phyloP scores from a whole-genome alignment of 2,113 vertebrate genomes.

The Ageneiosus marmoratus region DNA sequence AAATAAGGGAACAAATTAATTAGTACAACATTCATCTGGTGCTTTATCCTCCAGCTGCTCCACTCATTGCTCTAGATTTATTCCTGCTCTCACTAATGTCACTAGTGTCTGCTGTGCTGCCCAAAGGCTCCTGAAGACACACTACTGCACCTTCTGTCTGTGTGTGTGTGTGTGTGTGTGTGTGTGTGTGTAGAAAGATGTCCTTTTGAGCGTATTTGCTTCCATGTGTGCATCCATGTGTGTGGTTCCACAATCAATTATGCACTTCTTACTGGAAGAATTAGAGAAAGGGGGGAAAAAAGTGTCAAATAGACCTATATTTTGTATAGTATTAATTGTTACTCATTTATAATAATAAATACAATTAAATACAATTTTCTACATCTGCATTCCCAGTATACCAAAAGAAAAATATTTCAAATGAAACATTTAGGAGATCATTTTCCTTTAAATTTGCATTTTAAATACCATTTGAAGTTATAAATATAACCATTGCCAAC shows the following conservation, averaged over 20 bases:
- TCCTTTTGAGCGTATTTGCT: background rate
- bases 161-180: background rate
- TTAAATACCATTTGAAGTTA: no score
- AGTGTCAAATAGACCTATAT: background rate
- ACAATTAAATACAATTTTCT: no score
- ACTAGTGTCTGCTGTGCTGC: slow-evolving; percentile 12
- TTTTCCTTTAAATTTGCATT: no score
- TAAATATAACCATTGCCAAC: no score
- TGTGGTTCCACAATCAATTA: background rate
- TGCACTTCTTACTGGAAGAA: background rate
- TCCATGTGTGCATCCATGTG: slow-evolving; percentile 1
- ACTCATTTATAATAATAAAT: no score
- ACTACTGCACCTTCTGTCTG: background rate
- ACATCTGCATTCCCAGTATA: background rate
- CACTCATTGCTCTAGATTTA: slow-evolving; percentile 25
- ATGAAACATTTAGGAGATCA: no score
- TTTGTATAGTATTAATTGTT: background rate
- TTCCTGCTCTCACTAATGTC: slow-evolving; percentile 15
- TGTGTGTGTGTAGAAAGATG: background rate
- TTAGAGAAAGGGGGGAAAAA: background rate
- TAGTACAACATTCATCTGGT: slow-evolving; percentile 29
- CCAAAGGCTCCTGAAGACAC: background rate
- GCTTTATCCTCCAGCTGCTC: slow-evolving; percentile 35
- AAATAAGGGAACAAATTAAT: slow-evolving; percentile 49
- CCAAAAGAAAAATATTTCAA: no score